Evolutionary conservation across 2,888 invertebrate species (phyloP).

Genomic region (Xanthorhoe designata): DNA sequence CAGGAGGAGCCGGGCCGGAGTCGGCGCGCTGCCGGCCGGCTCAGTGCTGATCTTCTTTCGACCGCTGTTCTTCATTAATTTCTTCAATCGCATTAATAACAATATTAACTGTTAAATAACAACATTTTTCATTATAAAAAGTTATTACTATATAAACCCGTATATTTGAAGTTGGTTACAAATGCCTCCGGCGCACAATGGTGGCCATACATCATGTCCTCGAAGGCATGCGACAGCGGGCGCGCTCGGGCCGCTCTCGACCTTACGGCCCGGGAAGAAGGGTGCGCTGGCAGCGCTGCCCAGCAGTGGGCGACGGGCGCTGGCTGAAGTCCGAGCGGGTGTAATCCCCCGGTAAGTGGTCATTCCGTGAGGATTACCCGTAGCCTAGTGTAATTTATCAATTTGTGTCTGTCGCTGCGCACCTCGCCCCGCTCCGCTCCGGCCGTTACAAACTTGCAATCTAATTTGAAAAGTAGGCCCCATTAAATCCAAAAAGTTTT

Average conservation of each 20-base stretch:
- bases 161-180: conserved; percentile 60
- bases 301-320: conserved; percentile 28
- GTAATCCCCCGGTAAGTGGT: conserved; percentile 71
- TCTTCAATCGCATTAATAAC: conserved; percentile 51
- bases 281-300: conserved; percentile 1
- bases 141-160: conserved; percentile 64
- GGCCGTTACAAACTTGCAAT: conserved; percentile 34
- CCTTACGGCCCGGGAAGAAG: conserved; percentile 20
- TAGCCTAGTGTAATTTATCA: conserved; percentile 75
- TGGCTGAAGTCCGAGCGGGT: conserved; percentile 50
- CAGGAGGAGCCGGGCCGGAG: background rate
- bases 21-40: background rate
- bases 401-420: conserved; percentile 53
- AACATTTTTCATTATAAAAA: conserved; percentile 72
- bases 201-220: conserved; percentile 60
- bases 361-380: conserved; percentile 72
- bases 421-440: conserved; percentile 26
- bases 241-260: conserved; percentile 21
- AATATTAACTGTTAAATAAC: conserved; percentile 59
- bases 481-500: conserved; percentile 32
- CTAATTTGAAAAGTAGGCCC: conserved; percentile 31
- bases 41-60: background rate
- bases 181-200: conserved; percentile 61
- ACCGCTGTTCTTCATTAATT: conserved; percentile 30
- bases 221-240: conserved; percentile 28